phyloP scores from a whole-genome alignment of 2,113 vertebrate species.

The Zapornia atra region DNA sequence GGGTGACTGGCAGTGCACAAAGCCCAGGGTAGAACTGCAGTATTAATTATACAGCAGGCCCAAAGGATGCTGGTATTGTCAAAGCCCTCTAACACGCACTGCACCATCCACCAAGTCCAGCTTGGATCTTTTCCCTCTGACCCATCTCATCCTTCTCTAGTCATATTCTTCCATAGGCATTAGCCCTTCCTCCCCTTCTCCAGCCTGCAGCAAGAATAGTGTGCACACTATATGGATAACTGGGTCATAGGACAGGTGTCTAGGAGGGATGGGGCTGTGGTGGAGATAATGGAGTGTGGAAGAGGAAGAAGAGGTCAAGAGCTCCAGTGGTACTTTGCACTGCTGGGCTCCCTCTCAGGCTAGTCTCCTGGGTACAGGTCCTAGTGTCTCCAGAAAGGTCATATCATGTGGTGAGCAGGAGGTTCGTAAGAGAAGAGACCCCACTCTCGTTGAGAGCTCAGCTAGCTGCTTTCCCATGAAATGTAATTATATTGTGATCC shows the following conservation, averaged over 20 bases:
- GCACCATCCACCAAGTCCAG: not conserved
- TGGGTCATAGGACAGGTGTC: not conserved
- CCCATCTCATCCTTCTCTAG: not conserved
- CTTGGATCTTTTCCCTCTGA: not conserved
- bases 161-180: not conserved
- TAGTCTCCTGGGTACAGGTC: not conserved
- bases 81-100: not conserved
- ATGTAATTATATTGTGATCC: not conserved
- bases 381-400: not conserved
- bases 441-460: not conserved
- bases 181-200: not conserved
- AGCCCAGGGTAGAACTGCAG: not conserved
- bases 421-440: not conserved
- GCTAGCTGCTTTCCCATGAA: not conserved
- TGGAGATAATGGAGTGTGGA: not conserved
- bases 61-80: not conserved
- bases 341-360: not conserved
- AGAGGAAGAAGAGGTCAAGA: not conserved
- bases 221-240: rapidly evolving
- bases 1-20: not conserved
- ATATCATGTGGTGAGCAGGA: not conserved
- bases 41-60: not conserved
- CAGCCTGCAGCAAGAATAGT: not conserved
- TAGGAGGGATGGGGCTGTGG: not conserved
- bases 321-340: not conserved